Evolutionary conservation across 1,140 invertebrate genomes (phyloP), one percentile per base, ranked within the genome.

Genomic region (Solenopsis fugax): DNA sequence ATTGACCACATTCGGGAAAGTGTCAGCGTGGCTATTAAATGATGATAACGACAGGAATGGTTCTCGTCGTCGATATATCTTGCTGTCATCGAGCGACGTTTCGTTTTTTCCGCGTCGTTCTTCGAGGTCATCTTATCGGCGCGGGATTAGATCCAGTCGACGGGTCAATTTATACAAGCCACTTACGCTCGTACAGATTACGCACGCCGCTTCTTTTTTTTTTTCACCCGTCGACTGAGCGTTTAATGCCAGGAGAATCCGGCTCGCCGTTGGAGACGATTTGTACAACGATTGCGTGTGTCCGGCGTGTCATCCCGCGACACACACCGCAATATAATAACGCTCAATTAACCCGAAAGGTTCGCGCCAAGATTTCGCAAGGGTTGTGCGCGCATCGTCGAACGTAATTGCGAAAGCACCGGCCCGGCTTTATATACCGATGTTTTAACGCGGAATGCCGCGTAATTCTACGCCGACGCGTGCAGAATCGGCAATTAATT

Each of bases 21-120:
- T 78, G 72, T 65, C 75, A 64, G 62, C 21, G 60, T 5, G 41
- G 60, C 34, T 80, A 80, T 77, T 56, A 80, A 58, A 80, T 54
- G 60, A 86, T 34, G 21, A 48, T 78, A 86, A 86, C 56, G 78
- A 64, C 65, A 65, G 69, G 45, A 76, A 84, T 73, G 48, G 52
- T 10, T 67, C 56, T 60, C 62, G 16, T 34, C 64, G 60, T 90
- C 86, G 72, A 84, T 88, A 84, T 89, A 89, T 89, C 88, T 87
- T 81, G 24, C 77, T 88, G 88, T 90, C 62, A 45, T 64, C 76
- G 52, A 29, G 56, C 64, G 52, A 72, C 52, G 80, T 60, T 56
- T 62, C 52, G 72, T 75, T 56, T 84, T 58, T 62, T 50, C 41
- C 13, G 2, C 9, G 54, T 69, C 67, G 21, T 29, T 54, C 71